Conservation (phyloP, 2,113 vertebrate species). For the Centropus bengalensis region DNA sequence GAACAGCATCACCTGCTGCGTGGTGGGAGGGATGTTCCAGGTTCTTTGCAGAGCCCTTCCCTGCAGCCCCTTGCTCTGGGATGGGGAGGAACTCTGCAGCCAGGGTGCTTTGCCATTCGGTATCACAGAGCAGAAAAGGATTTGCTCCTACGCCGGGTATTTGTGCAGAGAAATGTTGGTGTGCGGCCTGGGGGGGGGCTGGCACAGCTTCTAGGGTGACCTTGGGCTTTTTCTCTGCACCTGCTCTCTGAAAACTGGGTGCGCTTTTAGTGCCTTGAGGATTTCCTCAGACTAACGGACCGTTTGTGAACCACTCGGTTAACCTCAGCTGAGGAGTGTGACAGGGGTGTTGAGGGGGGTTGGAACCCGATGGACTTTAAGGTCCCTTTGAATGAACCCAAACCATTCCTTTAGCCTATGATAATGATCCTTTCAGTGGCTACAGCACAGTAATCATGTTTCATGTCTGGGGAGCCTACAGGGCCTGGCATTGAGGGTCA, state of each 20-base stretch:
- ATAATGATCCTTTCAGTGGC: not conserved
- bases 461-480: not conserved
- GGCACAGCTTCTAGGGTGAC: not conserved
- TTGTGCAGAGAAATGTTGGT: not conserved
- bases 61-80: not conserved
- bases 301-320: fast-evolving
- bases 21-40: not conserved
- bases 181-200: not conserved
- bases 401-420: too few species aligned
- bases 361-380: too few species aligned
- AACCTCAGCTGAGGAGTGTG: not conserved
- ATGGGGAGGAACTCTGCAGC: not conserved
- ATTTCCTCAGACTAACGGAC: not conserved
- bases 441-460: not conserved
- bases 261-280: not conserved
- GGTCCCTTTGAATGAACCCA: too few species aligned
- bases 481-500: not conserved
- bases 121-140: not conserved
- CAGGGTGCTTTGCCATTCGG: not conserved
- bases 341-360: too few species aligned
- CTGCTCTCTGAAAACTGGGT: not conserved
- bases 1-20: not conserved
- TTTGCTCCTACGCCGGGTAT: not conserved
- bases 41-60: not conserved
- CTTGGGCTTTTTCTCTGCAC: not conserved